Evolutionary conservation across 2,113 vertebrate genomes (phyloP), one percentile per base, ranked within the genome.

Genomic region (Motacilla tschutschensis): DNA sequence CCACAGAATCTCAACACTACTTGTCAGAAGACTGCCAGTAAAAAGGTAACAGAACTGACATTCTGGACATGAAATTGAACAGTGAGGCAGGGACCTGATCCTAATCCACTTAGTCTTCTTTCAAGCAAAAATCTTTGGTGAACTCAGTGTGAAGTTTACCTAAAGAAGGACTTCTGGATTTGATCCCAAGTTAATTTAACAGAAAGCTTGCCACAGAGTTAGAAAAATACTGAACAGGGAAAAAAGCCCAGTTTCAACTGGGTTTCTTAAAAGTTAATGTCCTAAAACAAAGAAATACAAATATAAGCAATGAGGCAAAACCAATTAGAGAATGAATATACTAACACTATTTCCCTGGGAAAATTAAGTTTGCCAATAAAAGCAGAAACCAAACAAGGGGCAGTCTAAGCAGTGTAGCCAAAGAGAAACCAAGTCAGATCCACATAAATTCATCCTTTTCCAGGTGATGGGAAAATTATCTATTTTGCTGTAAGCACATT

Each of bases 281-380:
- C 72, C 76, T 82, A 66, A 92, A 93, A 43, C 82, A 95, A 90
- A 89, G 69, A 79, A 86, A 91, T 80, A 85, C 24, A 84, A 91
- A 93, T 62, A 88, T 17, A 87, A 93, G 69, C 93, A 93, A 89
- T 38, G 53, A 89, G 76, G 85, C 60, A 90, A 93, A 92, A 85
- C 60, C 62, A 93, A 87, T 93, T 87, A 93, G 60, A 74, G 57
- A 89, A 87, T 31, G 36, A 92, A 87, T 57, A 83, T 26, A 71
- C 40, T 62, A 89, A 89, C 46, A 58, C 53, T 59, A 67, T 79
- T 92, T 89, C 69, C 77, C 40, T 53, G 53, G 67, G 82, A 92
- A 89, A 91, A 87, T 24, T 17, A 79, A 48, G 22, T 63, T 82
- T 83, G 85, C 85, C 87, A 87, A 55, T 38, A 83, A 93, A 94